These are phyloP conservation scores for Motacilla tschutschensis DNA, from an alignment of 2,113 vertebrate genomes.

Conservation along the genomic window DNA sequence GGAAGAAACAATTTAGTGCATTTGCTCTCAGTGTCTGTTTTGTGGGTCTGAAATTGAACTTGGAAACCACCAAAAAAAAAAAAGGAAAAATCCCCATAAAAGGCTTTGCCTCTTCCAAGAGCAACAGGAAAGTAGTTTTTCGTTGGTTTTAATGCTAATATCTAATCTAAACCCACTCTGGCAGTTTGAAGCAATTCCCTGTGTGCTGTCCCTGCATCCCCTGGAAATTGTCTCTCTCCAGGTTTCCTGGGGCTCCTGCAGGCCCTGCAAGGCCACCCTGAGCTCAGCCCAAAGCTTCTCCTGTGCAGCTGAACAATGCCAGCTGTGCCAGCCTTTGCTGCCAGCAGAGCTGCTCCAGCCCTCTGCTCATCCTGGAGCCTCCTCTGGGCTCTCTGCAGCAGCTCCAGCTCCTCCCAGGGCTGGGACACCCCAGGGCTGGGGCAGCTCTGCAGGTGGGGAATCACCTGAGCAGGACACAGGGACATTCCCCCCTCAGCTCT, in stretches of 20 bases:
- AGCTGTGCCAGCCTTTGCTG: background rate
- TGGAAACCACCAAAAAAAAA: background rate
- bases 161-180: background rate
- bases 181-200: background rate
- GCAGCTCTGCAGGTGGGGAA: background rate
- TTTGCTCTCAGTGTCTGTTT: background rate
- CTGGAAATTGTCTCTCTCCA: background rate
- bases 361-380: background rate
- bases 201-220: accelerated
- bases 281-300: background rate
- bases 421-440: background rate
- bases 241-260: background rate
- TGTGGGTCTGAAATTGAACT: background rate
- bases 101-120: background rate
- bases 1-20: background rate
- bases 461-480: background rate
- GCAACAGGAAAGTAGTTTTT: background rate
- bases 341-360: background rate
- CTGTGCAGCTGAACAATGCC: background rate
- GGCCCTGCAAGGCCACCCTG: background rate
- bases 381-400: background rate
- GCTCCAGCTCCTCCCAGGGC: background rate
- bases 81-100: accelerated
- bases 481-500: background rate
- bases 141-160: background rate